Conservation (phyloP, 2,113 vertebrate species). For the Dasypus novemcinctus region DNA sequence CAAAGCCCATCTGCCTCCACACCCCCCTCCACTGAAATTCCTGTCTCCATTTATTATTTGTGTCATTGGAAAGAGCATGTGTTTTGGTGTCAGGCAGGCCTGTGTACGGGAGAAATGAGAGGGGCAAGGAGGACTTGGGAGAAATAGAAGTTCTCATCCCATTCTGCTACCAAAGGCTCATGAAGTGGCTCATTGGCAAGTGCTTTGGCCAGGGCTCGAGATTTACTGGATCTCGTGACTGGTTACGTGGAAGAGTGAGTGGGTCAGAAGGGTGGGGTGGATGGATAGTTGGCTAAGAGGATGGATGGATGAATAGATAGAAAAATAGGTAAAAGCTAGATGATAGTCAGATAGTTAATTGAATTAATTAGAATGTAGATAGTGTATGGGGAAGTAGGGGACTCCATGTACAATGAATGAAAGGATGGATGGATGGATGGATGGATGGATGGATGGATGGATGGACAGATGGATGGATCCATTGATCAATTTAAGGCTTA, state of each 20-base stretch:
- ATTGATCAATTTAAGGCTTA: not conserved
- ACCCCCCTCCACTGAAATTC: not conserved
- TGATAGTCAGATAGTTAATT: not conserved
- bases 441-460: not conserved
- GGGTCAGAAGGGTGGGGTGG: not conserved
- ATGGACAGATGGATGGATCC: not conserved
- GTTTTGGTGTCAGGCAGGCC: not conserved
- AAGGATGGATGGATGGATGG: not conserved
- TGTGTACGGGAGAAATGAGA: not conserved
- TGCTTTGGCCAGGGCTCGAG: not conserved
- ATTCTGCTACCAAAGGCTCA: not conserved
- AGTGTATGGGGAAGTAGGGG: not conserved
- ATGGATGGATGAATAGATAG: not conserved
- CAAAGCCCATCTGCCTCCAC: not conserved
- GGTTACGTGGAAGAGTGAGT: not conserved
- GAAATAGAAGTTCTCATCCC: not conserved
- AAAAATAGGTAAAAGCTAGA: not conserved
- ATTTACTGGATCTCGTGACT: not conserved
- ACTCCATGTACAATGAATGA: not conserved
- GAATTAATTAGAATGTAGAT: not conserved
- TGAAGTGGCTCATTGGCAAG: not conserved
- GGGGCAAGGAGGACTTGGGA: not conserved
- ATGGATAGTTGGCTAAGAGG: not conserved
- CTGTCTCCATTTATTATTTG: not conserved
- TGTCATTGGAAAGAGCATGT: not conserved